These are phyloP conservation scores for Homalodisca vitripennis DNA, from an alignment of 1,140 invertebrate genomes.

Conservation along the genomic window DNA sequence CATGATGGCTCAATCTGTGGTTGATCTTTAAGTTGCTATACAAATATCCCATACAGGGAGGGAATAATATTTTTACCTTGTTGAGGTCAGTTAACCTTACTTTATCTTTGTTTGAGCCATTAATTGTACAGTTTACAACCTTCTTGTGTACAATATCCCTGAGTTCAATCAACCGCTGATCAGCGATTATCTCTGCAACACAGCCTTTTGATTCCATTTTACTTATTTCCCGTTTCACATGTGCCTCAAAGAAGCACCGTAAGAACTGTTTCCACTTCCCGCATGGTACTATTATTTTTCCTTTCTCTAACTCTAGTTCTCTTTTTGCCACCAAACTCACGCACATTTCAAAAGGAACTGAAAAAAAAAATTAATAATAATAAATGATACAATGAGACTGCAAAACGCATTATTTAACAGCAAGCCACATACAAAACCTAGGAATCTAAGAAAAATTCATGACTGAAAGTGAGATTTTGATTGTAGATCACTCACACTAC, in stretches of 20 bases:
- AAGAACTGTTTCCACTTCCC: background rate
- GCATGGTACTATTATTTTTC: background rate
- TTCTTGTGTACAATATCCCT: background rate
- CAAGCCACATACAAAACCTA: too few species aligned
- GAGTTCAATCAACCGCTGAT: background rate
- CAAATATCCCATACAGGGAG: constrained; percentile 20
- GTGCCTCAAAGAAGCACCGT: background rate
- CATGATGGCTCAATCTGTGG: constrained; percentile 13
- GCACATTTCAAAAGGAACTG: background rate
- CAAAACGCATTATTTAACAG: too few species aligned
- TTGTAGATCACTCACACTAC: too few species aligned
- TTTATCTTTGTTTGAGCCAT: background rate
- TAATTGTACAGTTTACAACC: background rate
- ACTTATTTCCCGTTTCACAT: background rate
- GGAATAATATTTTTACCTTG: background rate
- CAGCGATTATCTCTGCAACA: background rate
- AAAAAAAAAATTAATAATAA: too few species aligned
- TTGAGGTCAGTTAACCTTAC: background rate
- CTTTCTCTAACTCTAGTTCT: background rate
- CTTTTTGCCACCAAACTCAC: background rate
- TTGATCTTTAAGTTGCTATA: constrained; percentile 10
- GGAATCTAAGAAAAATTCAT: too few species aligned
- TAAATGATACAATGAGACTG: too few species aligned
- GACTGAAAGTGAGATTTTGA: too few species aligned
- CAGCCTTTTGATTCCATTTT: background rate